These are phyloP conservation scores for Cavia porcellus DNA, from an alignment of 2,113 vertebrate species.

Conservation along the genomic window DNA sequence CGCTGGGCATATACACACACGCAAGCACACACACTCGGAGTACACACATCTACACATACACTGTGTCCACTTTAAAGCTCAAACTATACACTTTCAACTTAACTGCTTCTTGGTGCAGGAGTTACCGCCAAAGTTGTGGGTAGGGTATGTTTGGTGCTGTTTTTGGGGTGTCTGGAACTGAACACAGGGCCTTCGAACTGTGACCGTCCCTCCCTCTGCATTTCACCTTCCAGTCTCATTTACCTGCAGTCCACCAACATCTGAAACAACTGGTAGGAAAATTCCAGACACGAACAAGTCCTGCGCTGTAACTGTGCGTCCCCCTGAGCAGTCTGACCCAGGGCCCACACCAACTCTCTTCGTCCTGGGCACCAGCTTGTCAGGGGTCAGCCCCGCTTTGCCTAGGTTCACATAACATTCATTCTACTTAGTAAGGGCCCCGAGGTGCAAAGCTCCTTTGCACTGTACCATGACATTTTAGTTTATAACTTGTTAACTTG, in stretches of 20 bases:
- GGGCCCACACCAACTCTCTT: too few relatives aligned
- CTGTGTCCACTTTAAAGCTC: too few relatives aligned
- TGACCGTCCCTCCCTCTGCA: not conserved
- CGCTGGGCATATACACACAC: too few relatives aligned
- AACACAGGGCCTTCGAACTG: not conserved
- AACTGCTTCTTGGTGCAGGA: not conserved
- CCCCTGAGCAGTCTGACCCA: not conserved
- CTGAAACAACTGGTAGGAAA: not conserved
- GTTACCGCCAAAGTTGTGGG: not conserved
- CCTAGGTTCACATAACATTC: not conserved
- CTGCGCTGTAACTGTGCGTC: too few relatives aligned
- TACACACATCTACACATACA: not conserved
- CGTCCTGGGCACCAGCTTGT: not conserved
- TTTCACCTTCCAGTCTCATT: not conserved
- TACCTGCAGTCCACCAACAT: not conserved
- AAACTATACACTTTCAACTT: not conserved
- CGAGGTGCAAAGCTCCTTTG: not conserved
- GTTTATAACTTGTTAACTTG: not conserved
- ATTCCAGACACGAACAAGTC: not conserved
- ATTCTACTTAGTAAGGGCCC: too few relatives aligned
- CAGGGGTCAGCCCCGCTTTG: too few relatives aligned
- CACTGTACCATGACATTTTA: not conserved
- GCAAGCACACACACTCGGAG: too few relatives aligned
- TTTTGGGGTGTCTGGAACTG: not conserved
- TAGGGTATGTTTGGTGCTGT: too few relatives aligned